Evolutionary conservation across 2,888 invertebrate genomes (phyloP).

Genomic region (Polyploca ridens): DNA sequence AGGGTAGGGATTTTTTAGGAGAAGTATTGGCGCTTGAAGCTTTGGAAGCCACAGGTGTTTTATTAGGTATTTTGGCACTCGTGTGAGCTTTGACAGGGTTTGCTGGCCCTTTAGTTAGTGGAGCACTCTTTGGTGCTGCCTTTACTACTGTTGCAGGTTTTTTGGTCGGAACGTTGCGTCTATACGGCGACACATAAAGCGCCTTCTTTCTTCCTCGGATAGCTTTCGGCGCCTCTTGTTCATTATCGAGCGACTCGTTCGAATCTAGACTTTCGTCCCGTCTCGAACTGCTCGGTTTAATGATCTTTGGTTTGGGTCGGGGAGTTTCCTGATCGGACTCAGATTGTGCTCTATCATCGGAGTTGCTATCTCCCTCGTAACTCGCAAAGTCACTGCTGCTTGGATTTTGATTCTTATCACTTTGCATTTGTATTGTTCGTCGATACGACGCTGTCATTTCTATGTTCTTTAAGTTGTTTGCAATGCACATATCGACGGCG

Average conservation of each 20-base stretch:
- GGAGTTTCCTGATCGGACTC: conserved; percentile 74
- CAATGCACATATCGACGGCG: conserved; percentile 73
- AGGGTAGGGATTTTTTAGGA: conserved; percentile 66
- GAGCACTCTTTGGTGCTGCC: conserved; percentile 46
- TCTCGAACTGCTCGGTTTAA: conserved; percentile 74
- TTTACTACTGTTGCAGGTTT: conserved; percentile 54
- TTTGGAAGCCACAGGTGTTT: conserved; percentile 52
- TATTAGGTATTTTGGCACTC: conserved; percentile 63
- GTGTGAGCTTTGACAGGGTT: conserved; percentile 55
- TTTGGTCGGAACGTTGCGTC: conserved; percentile 64
- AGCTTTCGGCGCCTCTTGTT: conserved; percentile 79
- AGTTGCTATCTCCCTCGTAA: conserved; percentile 84
- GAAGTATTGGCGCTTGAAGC: conserved; percentile 61
- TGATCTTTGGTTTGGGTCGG: conserved; percentile 84
- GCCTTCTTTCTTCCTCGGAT: conserved; percentile 88
- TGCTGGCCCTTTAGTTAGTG: conserved; percentile 39
- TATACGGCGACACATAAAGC: conserved; percentile 86
- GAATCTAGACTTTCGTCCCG: conserved; percentile 76
- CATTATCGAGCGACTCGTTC: conserved; percentile 74
- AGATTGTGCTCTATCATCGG: conserved; percentile 81
- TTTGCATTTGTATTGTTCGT: conserved; percentile 43
- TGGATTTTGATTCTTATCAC: conserved; percentile 55
- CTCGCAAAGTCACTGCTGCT: conserved; percentile 76
- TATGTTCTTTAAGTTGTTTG: conserved; percentile 78
- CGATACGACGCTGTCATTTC: conserved; percentile 72